Evolutionary conservation across 2,888 invertebrate genomes (phyloP), one percentile per base, ranked within the genome.

Genomic region (Trichogramma dendrolimi): DNA sequence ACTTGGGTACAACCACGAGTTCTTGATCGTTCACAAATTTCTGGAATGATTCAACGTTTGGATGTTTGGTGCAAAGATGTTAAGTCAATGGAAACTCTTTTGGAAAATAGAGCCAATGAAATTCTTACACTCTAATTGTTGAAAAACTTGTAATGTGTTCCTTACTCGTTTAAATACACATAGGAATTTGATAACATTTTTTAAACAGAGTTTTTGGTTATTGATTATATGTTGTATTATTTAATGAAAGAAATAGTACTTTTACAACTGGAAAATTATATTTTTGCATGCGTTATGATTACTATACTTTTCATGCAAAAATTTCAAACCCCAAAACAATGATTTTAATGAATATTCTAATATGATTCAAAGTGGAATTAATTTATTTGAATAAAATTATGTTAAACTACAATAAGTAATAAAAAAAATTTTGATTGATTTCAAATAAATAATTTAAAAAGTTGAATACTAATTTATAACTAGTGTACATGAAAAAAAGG

Each of bases 1-100:
- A 89, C 88, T 7, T 93, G 92, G 92, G 91, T 92, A 6, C 92
- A 92, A 76, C 92, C 92, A 4, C 81, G 92, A 66, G 92, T 92
- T 7, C 81, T 92, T 55, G 88, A 91, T 75, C 80, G 81, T 59
- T 78, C 78, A 41, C 84, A 91, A 84, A 88, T 91, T 69, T 80
- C 84, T 4, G 83, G 83, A 43, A 90, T 92, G 89, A 86, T 89
- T 66, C 83, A 85, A 63, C 83, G 88, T 67, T 80, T 92, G 54
- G 85, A 87, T 62, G 82, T 83, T 53, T 91, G 91, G 91, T 87
- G 88, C 72, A 84, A 84, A 70, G 90, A 91, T 71, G 89, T 91
- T 5, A 83, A 83, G 66, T 82, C 83, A 44, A 90, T 91, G 87
- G 90, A 90, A 75, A 81, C 83, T 63, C 77, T 91, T 62, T 80